These are phyloP conservation scores for Notodonta dromedarius DNA, from an alignment of 2,888 invertebrate genomes.

Conservation along the genomic window DNA sequence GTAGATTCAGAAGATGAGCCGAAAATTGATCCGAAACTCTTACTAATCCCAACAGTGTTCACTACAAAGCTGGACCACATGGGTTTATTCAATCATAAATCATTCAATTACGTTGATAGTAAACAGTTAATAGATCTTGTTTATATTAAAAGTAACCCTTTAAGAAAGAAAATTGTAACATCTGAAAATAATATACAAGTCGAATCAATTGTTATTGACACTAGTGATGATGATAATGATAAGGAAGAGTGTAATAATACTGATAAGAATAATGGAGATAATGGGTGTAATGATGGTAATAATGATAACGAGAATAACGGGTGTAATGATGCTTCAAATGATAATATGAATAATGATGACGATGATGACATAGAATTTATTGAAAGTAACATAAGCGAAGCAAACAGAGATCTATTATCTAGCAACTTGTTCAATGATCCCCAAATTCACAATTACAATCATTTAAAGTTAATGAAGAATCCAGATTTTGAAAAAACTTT, in stretches of 20 bases:
- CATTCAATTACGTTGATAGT: background rate
- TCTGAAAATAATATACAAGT: background rate
- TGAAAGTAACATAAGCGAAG: background rate
- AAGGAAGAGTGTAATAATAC: background rate
- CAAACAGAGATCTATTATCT: background rate
- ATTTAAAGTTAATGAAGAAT: background rate
- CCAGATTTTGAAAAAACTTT: slow-evolving; percentile 3
- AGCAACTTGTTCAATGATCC: background rate
- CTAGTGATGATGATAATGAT: slow-evolving; percentile 1
- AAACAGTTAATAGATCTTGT: slow-evolving; percentile 1
- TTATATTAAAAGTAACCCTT: background rate
- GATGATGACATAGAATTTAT: background rate
- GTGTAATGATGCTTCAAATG: background rate
- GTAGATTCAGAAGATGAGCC: background rate
- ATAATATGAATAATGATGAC: background rate
- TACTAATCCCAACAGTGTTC: background rate
- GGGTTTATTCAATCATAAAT: background rate
- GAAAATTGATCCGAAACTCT: background rate
- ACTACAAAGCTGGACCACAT: slow-evolving; percentile 1
- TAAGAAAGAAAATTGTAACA: background rate
- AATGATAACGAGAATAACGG: background rate
- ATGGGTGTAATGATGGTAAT: background rate
- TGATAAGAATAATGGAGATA: background rate
- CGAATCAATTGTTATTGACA: background rate
- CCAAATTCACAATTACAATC: background rate